Base-by-base conservation (phyloP, 2,113 vertebrate genomes). In the Hylia prasina region DNA sequence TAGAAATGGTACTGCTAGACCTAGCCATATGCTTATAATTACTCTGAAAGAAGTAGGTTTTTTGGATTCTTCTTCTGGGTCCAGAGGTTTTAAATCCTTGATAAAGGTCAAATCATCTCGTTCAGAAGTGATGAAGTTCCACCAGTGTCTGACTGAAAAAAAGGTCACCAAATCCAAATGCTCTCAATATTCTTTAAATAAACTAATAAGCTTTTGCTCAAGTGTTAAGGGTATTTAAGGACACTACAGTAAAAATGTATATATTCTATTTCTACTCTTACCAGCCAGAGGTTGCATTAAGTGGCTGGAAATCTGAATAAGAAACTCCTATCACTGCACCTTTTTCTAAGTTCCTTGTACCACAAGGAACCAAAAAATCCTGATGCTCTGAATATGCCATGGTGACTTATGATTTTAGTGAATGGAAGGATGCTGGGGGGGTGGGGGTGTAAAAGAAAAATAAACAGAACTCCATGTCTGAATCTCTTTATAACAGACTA, bases 151-250 rank as follows among this genome's bases (percentile, higher is more conserved):
- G 71, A 83, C 42, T 63, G 73, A 90, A 92, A 93, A 87, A 90
- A 95, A 96, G 71, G 86, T 94, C 94, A 93, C 61, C 58, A 94
- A 85, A 92, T 78, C 84, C 64, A 93, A 95, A 78, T 35, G 66
- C 47, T 78, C 47, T 80, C 57, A 69, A 72, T 64, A 82, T 45
- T 86, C 88, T 69, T 90, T 45, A 90, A 90, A 95, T 81, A 73
- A 94, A 81, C 40, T 89, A 51, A 51, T 4, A 84, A 42, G 39
- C 51, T 31, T 89, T 83, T 44, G 25, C 71, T 95, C 39, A 47
- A 89, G 68, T 31, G 39, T 42, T 70, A 61, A 88, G 71, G 75
- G 78, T 78, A 81, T 86, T 92, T 90, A 90, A 92, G 88, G 85
- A 93, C 75, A 88, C 47, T 21, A 45, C 72, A 86, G 64, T 54